These are phyloP conservation scores for Parochlus steinenii DNA, from an alignment of 2,888 invertebrate genomes.

Conservation along the genomic window DNA sequence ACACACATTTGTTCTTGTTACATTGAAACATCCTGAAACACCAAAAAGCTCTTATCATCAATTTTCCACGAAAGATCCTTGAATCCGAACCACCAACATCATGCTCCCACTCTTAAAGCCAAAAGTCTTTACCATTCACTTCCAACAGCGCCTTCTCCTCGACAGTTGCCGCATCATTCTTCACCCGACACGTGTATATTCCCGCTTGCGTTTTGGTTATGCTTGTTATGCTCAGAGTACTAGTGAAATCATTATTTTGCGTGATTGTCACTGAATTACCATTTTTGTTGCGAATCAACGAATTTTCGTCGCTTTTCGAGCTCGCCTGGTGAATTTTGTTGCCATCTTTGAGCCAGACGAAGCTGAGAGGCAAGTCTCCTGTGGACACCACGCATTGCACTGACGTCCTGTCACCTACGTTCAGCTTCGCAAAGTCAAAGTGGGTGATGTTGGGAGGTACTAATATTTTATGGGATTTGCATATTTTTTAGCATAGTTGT, in stretches of 20 bases:
- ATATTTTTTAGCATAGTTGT: not conserved
- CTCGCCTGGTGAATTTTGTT: no score
- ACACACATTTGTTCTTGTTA: no score
- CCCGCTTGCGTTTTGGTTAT: conserved; percentile 39
- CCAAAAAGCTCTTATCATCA: not conserved
- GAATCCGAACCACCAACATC: conserved; percentile 2
- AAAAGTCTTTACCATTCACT: conserved; percentile 36
- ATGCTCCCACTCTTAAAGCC: not conserved
- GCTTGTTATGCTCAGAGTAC: conserved; percentile 40
- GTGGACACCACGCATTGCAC: conserved; percentile 41
- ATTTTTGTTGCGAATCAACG: conserved; percentile 7
- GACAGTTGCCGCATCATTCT: conserved; percentile 40
- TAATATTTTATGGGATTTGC: conserved; percentile 19
- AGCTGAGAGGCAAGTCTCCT: conserved; percentile 45
- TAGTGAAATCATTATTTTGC: conserved; percentile 42
- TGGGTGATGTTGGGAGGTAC: conserved; percentile 48
- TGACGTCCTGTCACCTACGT: conserved; percentile 41
- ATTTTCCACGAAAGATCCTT: not conserved
- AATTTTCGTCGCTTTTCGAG: no score
- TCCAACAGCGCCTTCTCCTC: conserved; percentile 39
- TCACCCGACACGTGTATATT: conserved; percentile 40
- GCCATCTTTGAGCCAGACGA: conserved; percentile 46
- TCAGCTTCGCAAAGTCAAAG: conserved; percentile 44
- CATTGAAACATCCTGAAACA: not conserved
- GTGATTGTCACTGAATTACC: conserved; percentile 32